A percentile compares a stretch with the other conserved stretches of the same genome.
Conservation (phyloP, 2,888 invertebrate species). For the Ganaspis brasiliensis region DNA sequence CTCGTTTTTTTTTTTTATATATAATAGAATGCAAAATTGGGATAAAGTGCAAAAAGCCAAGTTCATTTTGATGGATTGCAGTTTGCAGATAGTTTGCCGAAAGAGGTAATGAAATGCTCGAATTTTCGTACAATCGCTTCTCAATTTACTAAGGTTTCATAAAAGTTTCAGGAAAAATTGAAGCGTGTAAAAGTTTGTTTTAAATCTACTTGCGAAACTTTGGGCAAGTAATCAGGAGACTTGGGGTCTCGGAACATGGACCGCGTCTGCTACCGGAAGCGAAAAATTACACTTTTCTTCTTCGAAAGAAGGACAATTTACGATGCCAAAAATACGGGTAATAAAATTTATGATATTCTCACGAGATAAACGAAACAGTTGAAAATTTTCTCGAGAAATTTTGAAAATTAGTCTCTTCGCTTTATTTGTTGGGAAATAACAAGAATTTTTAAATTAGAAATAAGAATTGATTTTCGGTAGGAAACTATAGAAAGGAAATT, state of each 20-base stretch:
- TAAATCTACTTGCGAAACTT: conserved; percentile 34
- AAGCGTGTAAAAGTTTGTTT: conserved; percentile 29
- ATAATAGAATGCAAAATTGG: not conserved
- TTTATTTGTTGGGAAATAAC: too few species aligned
- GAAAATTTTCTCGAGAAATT: too few species aligned
- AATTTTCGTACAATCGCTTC: conserved; percentile 6
- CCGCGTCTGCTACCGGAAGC: not conserved
- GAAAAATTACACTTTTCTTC: conserved; percentile 14
- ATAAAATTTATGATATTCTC: not conserved
- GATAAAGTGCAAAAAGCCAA: not conserved
- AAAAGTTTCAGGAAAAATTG: not conserved
- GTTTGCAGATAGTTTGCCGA: not conserved
- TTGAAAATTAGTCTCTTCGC: too few species aligned
- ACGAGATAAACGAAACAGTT: too few species aligned
- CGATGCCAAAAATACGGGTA: not conserved
- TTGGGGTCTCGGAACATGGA: conserved; percentile 25
- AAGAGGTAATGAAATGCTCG: conserved; percentile 6
- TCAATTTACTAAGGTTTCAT: conserved; percentile 23
- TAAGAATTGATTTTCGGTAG: too few species aligned
- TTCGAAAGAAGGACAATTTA: conserved; percentile 7
- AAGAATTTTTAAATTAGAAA: too few species aligned
- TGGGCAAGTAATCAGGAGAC: conserved; percentile 19
- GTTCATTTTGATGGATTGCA: not conserved
- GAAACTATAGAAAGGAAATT: too few species aligned
- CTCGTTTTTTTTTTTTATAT: not conserved